Evolutionary conservation across 2,888 invertebrate genomes (phyloP).

Genomic region (Ochropacha duplaris): DNA sequence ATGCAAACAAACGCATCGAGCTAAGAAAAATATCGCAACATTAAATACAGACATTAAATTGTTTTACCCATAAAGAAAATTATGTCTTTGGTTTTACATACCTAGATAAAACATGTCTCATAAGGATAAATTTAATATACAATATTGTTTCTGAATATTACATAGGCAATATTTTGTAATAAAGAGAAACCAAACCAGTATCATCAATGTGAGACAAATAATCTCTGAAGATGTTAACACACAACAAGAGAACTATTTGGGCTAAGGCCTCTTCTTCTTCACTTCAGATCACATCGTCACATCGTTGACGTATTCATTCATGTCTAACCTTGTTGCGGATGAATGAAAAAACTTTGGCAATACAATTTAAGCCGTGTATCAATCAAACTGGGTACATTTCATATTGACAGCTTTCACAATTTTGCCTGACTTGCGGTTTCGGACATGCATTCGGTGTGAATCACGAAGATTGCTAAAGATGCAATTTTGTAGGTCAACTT

Average conservation of each 20-base stretch:
- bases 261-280: background rate
- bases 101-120: background rate
- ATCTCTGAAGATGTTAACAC: too few species aligned
- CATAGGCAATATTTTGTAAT: background rate
- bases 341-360: conserved; percentile 28
- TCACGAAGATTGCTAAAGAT: conserved; percentile 44
- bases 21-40: background rate
- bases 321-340: conserved; percentile 40
- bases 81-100: background rate
- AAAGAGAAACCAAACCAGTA: background rate
- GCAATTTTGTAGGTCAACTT: conserved; percentile 52
- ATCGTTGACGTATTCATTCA: conserved; percentile 50
- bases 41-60: background rate
- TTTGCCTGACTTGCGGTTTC: conserved; percentile 27
- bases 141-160: background rate
- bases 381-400: conserved; percentile 21
- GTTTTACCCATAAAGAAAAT: background rate
- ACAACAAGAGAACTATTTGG: background rate
- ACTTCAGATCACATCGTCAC: background rate
- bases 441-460: conserved; percentile 31
- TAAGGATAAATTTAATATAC: too few species aligned
- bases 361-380: conserved; percentile 23
- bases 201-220: background rate
- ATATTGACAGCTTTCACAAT: conserved; percentile 19
- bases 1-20: background rate